These are phyloP conservation scores for Drosophila diplacantha DNA, from an alignment of 2,888 invertebrate species.

Conservation along the genomic window DNA sequence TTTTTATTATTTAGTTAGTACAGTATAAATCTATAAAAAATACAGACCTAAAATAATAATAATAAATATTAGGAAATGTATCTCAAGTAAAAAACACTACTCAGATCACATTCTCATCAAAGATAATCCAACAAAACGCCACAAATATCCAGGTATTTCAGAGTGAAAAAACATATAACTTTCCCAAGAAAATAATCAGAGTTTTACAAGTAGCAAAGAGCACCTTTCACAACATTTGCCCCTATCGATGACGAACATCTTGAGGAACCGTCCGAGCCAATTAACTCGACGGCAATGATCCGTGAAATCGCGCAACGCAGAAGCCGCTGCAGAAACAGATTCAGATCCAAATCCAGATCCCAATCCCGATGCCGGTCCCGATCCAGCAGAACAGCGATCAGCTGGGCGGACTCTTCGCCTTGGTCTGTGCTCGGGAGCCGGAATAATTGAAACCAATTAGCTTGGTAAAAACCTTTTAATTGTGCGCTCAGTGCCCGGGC, in stretches of 20 bases:
- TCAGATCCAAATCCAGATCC: slow-evolving; percentile 3
- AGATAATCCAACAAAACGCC: neutral
- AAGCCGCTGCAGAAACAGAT: slow-evolving; percentile 40
- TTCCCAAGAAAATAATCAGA: slow-evolving; percentile 4
- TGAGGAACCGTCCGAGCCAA: slow-evolving; percentile 48
- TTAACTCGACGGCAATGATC: slow-evolving; percentile 64
- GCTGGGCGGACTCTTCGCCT: slow-evolving; percentile 39
- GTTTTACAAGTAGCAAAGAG: neutral
- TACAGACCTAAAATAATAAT: neutral
- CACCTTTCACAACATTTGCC: slow-evolving; percentile 25
- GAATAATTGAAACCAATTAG: slow-evolving; percentile 75
- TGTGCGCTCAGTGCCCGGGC: slow-evolving; percentile 59
- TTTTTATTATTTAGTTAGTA: too few species aligned
- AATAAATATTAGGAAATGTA: neutral
- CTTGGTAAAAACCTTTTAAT: slow-evolving; percentile 70
- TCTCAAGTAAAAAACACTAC: neutral
- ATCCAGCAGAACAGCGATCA: slow-evolving; percentile 14
- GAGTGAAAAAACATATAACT: neutral
- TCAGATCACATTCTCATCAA: neutral
- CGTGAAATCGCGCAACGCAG: slow-evolving; percentile 64
- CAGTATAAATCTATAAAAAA: too few species aligned
- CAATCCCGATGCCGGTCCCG: neutral
- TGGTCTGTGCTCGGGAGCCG: slow-evolving; percentile 58
- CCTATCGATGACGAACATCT: slow-evolving; percentile 34
- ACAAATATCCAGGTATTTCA: neutral